Evolutionary conservation across 1,140 invertebrate species (phyloP), one percentile per base, ranked within the genome.

Genomic region (Reticulitermes speratus): DNA sequence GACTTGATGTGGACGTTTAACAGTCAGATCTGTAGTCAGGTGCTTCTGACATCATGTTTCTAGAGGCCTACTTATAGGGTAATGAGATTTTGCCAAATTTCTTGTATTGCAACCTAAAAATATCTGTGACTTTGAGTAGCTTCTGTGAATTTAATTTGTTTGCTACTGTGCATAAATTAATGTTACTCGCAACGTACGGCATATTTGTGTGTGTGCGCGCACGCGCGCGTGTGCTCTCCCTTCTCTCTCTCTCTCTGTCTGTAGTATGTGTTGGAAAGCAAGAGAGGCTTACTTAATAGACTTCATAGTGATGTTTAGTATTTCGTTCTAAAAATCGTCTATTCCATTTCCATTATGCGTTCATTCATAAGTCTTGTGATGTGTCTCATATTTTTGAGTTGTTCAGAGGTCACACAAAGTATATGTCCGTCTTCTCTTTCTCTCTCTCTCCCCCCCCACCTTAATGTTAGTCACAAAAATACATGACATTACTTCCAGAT

Each of bases 161-260:
- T 75, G 65, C n/a, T 75, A 75, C 65, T 75, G n/a, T 75, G 65
- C 65, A 75, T 25, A 30, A 75, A 75, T 75, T 75, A 75, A 75
- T 75, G 65, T 75, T 75, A 75, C 25, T 75, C 65, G 30, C 65
- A 75, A n/a, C n/a, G 65, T 75, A 25, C 30, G 25, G 65, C 16
- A 30, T 75, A 14, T 75, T 25, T 75, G 65, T 75, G 65, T 75
- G 65, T 75, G 65, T 75, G 65, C 3, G 1, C n/a, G 59, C 3
- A 0, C 16, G 21, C 21, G 19, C 7, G 16, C 21, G 12, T 30
- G 21, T 23, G 21, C 14, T 59, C 38, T 38, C 38, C 5, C 38
- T 38, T 5, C 38, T 38, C 38, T 38, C 38, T 38, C 38, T 38
- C 38, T 38, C 38, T 38, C 38, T 38, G 38, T 38, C 38, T 38